phyloP scores from a whole-genome alignment of 2,888 invertebrate genomes.

The Ornithoptera alexandrae region DNA sequence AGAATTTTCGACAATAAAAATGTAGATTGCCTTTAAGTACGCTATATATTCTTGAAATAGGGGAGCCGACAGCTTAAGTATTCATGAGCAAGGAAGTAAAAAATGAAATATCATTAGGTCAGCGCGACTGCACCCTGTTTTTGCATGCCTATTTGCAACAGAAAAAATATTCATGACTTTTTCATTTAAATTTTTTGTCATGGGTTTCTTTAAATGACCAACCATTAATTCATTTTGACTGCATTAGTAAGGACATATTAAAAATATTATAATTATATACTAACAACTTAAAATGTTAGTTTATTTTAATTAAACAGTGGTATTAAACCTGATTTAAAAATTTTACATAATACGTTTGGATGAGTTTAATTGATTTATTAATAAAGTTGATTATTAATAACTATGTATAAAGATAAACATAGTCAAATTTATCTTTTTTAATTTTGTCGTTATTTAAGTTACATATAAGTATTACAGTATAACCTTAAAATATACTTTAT shows the following conservation, averaged over 20 bases:
- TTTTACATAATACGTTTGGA: too few species aligned
- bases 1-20: slow-evolving; percentile 34
- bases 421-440: too few species aligned
- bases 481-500: not conserved
- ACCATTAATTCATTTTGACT: not conserved
- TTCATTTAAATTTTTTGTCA: not conserved
- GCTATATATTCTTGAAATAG: slow-evolving; percentile 50
- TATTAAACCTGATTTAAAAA: too few species aligned
- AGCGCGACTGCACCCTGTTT: slow-evolving; percentile 41
- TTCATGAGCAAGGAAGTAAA: slow-evolving; percentile 65
- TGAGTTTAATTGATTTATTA: too few species aligned
- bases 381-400: too few species aligned
- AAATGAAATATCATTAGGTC: slow-evolving; percentile 63
- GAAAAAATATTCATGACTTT: slow-evolving; percentile 6
- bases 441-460: too few species aligned
- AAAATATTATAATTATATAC: not conserved
- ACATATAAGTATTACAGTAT: too few species aligned
- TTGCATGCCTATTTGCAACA: slow-evolving; percentile 38
- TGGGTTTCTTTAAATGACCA: not conserved
- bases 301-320: too few species aligned
- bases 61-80: slow-evolving; percentile 52
- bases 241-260: not conserved
- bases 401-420: too few species aligned
- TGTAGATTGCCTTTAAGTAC: slow-evolving; percentile 61
- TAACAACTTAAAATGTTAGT: too few species aligned